Percentiles rank a stretch among this genome's conserved stretches.
These are phyloP conservation scores for Caenorhabditis inopinata DNA, from an alignment of 1,140 invertebrate species.

Conservation along the genomic window DNA sequence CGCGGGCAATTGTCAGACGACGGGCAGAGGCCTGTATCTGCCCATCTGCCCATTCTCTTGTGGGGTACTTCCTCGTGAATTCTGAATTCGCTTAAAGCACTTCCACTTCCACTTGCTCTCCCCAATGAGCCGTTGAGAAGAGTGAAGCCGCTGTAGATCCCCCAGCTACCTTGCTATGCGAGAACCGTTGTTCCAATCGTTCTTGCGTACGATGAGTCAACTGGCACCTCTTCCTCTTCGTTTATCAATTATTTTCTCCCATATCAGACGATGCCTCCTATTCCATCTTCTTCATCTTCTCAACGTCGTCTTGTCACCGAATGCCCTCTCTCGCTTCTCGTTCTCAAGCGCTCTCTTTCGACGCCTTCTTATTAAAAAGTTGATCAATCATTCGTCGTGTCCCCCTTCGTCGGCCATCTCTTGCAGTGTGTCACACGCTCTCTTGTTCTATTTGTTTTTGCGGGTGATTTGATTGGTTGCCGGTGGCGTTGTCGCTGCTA, in stretches of 20 bases:
- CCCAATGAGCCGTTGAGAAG: no score
- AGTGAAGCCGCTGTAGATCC: no score
- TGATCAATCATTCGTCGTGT: slow-evolving; percentile 3
- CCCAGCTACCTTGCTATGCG: no score
- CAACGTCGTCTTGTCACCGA: background rate
- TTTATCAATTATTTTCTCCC: background rate
- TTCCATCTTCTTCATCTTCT: background rate
- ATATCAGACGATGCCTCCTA: background rate
- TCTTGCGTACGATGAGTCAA: no score
- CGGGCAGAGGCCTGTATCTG: no score
- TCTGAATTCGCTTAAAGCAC: no score
- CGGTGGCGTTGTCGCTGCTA: background rate
- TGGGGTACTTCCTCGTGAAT: no score
- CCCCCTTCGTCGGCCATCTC: background rate
- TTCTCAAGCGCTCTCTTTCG: background rate
- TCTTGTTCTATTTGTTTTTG: slow-evolving; percentile 30
- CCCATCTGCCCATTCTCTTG: no score
- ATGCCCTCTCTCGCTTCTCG: background rate
- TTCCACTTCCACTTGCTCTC: no score
- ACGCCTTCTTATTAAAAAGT: slow-evolving; percentile 29
- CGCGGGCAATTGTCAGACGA: no score
- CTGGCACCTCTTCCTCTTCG: background rate
- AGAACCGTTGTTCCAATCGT: no score
- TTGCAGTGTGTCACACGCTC: background rate
- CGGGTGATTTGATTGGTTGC: slow-evolving; percentile 16